Evolutionary conservation across 64 coral and sea anemone species (phyloP).

Genomic region (Porites lutea): DNA sequence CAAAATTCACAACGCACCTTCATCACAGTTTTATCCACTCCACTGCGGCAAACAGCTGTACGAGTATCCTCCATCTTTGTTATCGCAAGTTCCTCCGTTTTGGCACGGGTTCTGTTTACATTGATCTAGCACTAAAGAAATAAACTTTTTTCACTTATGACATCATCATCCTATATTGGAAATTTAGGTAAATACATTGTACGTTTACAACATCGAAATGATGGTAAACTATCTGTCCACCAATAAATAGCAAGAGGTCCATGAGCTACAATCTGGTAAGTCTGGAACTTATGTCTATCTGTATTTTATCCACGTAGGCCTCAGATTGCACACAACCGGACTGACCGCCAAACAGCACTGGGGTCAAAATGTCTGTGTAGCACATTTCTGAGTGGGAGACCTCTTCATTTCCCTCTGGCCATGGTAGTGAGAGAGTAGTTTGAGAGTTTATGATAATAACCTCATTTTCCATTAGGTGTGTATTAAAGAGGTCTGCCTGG

Average conservation of each 20-base stretch:
- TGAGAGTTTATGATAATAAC: neutral
- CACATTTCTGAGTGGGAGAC: too few species aligned
- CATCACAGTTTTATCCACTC: slow-evolving; percentile 35
- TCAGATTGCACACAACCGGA: too few species aligned
- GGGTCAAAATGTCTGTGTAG: too few species aligned
- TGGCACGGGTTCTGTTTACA: slow-evolving; percentile 24
- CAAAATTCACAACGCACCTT: neutral
- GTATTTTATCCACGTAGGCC: too few species aligned
- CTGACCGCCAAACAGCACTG: too few species aligned
- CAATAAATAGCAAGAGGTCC: too few species aligned
- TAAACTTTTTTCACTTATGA: neutral
- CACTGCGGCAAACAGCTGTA: slow-evolving; percentile 16
- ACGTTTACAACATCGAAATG: neutral
- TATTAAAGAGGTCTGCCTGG: neutral
- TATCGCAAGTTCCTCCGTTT: slow-evolving; percentile 31
- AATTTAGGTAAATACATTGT: neutral
- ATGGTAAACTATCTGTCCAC: too few species aligned
- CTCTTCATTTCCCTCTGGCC: too few species aligned
- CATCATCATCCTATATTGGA: too few species aligned
- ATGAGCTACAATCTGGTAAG: too few species aligned
- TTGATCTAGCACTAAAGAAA: slow-evolving; percentile 19
- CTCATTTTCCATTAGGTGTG: neutral
- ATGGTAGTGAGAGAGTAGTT: neutral
- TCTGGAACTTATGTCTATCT: too few species aligned
- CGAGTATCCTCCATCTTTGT: neutral